Evolutionary conservation across 2,797 vertebrate genomes (phyloP).

Genomic region (Falco rusticolus): DNA sequence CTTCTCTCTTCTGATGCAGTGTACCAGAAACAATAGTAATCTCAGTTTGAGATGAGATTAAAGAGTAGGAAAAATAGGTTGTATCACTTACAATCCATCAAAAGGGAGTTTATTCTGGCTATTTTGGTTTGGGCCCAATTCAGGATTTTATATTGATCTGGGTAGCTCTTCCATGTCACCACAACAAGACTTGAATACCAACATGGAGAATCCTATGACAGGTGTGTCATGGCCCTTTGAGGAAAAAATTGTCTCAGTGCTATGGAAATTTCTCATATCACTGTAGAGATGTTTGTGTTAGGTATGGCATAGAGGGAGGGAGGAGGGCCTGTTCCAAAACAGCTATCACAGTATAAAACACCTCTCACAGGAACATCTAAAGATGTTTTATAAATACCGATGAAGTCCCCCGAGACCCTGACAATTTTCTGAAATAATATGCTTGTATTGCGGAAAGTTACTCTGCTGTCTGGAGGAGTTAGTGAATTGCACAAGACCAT

Average conservation of each 20-base stretch:
- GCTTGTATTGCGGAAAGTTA: not conserved
- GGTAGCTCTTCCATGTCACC: not conserved
- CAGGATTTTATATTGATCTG: not conserved
- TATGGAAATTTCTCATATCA: not conserved
- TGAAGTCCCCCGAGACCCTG: not conserved
- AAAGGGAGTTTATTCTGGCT: not conserved
- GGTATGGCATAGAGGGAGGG: not conserved
- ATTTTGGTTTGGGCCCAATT: not conserved
- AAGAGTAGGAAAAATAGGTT: not conserved
- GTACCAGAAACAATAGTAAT: not conserved
- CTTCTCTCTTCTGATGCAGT: not conserved
- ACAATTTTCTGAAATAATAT: not conserved
- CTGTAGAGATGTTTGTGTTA: not conserved
- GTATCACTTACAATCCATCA: not conserved
- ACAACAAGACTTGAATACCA: not conserved
- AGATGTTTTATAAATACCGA: constrained; percentile 17
- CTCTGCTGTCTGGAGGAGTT: constrained; percentile 8
- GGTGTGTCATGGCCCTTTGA: fast-evolving
- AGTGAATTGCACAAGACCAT: not conserved
- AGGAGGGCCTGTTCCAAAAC: not conserved
- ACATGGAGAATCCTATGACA: not conserved
- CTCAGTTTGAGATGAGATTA: not conserved
- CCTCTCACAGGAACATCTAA: not conserved
- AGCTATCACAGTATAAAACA: not conserved
- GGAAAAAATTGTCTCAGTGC: not conserved